Conservation (phyloP, 1,140 invertebrate genomes). For the Macrocentrus cingulum region DNA sequence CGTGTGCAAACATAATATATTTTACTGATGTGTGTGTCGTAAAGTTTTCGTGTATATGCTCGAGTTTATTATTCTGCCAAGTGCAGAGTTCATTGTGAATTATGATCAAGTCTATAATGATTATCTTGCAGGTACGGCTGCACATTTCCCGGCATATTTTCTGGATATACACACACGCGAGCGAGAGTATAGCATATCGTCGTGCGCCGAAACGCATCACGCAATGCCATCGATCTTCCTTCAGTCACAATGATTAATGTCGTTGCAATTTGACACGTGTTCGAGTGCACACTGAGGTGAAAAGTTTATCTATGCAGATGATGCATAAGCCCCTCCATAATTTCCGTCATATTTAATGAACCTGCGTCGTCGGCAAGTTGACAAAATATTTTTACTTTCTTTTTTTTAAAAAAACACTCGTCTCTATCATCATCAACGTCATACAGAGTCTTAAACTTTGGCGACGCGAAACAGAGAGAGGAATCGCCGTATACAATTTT, state of each 20-base stretch:
- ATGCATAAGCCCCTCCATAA: no score
- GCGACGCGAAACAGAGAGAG: background rate
- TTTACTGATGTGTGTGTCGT: no score
- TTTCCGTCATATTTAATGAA: no score
- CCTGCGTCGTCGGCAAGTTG: no score
- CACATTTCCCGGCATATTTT: slow-evolving; percentile 8
- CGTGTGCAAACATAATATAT: background rate
- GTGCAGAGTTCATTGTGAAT: slow-evolving; percentile 7
- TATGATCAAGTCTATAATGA: slow-evolving; percentile 17
- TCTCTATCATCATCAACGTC: no score
- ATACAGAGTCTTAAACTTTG: no score
- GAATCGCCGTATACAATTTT: slow-evolving; percentile 9
- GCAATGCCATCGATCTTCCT: slow-evolving; percentile 20
- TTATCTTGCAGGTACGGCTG: slow-evolving; percentile 17
- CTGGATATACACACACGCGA: slow-evolving; percentile 12
- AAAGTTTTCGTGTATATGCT: slow-evolving; percentile 1
- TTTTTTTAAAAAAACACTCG: no score
- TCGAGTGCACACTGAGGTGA: no score
- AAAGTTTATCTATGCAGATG: no score
- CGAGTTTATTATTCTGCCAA: background rate
- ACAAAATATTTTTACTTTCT: no score
- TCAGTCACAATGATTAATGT: slow-evolving; percentile 4
- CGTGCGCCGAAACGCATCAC: slow-evolving; percentile 2
- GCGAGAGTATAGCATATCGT: no score
- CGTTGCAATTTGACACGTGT: no score